Evolutionary conservation across 2,888 invertebrate species (phyloP), one percentile per base, ranked within the genome.

Genomic region (Drosophila siamana): DNA sequence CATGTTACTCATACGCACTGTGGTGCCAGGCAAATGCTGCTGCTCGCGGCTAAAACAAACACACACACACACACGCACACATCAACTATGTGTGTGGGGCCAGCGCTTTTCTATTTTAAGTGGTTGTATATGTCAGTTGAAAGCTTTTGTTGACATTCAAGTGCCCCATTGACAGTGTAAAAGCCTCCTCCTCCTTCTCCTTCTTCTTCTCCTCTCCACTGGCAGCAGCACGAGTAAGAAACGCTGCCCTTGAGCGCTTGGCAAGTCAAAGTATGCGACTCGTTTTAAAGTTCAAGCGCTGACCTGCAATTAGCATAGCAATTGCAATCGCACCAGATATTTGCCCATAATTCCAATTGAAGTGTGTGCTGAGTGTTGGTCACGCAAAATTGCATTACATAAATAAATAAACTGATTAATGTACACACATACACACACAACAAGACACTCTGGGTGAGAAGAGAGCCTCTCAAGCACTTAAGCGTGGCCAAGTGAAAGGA

Each of bases 91-190:
- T 52, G 40, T 60, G 59, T 59, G 36, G 55, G 75, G 65, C 40
- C 82, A 79, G 51, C 65, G 79, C 82, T 72, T 68, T 79, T 74
- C 88, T 78, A 70, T 83, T 88, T 80, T 88, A 88, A 84, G 84
- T 84, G 84, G 83, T 88, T 84, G 84, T 84, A 80, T 88, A 83
- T 80, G 86, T 83, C 84, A 82, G 88, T 69, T 74, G 84, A 86
- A 86, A 83, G 88, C 84, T 75, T 88, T 83, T 86, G 84, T 80
- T 88, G 88, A 88, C 84, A 86, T 80, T 80, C 88, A 86, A 84
- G 84, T 88, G 84, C 78, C 76, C 86, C 61, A 84, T 83, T 80
- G 83, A 88, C 71, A 74, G 86, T 86, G 83, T 79, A 86, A 77
- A 82, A 79, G 76, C 80, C 65, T 81, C 28, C 26, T 9, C 11